Evolutionary conservation across 2,888 invertebrate genomes (phyloP).

Genomic region (Ichneumoninae sp.): DNA sequence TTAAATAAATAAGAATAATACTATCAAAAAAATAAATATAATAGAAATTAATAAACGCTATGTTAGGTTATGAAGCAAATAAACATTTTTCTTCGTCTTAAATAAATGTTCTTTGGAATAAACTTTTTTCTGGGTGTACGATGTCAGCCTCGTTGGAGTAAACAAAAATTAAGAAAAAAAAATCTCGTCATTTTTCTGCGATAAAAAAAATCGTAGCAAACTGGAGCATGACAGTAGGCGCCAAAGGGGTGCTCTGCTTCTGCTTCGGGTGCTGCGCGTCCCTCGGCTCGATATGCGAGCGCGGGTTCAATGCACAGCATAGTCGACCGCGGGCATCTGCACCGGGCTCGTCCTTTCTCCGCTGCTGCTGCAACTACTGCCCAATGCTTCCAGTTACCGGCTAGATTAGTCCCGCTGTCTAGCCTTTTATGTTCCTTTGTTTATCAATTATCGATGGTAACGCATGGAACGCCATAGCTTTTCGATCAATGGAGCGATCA

Average conservation of each 20-base stretch:
- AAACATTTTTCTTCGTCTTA: too few relatives aligned
- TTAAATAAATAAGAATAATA: too few relatives aligned
- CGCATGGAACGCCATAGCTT: not conserved
- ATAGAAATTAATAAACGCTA: too few relatives aligned
- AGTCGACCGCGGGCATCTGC: constrained; percentile 32
- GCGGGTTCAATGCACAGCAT: constrained; percentile 61
- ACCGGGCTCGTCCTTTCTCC: constrained; percentile 43
- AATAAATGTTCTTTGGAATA: too few relatives aligned
- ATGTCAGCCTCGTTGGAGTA: constrained; percentile 56
- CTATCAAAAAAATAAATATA: too few relatives aligned
- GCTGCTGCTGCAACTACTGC: constrained; percentile 3
- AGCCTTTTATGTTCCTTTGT: not conserved
- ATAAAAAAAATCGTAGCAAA: not conserved
- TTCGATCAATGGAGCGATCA: not conserved
- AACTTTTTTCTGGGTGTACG: constrained; percentile 9
- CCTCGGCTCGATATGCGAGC: constrained; percentile 56
- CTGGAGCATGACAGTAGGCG: not conserved
- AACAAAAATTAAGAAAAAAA: not conserved
- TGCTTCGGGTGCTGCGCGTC: constrained; percentile 35
- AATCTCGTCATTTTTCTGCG: not conserved
- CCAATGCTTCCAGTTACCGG: not conserved
- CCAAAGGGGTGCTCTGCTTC: constrained; percentile 39
- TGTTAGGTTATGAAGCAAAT: too few relatives aligned
- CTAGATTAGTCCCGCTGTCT: not conserved
- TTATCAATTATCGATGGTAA: not conserved